Percentiles rank a stretch among this genome's conserved stretches.
Evolutionary conservation across 2,888 invertebrate species (phyloP).

Genomic region (Amphipyra berbera): DNA sequence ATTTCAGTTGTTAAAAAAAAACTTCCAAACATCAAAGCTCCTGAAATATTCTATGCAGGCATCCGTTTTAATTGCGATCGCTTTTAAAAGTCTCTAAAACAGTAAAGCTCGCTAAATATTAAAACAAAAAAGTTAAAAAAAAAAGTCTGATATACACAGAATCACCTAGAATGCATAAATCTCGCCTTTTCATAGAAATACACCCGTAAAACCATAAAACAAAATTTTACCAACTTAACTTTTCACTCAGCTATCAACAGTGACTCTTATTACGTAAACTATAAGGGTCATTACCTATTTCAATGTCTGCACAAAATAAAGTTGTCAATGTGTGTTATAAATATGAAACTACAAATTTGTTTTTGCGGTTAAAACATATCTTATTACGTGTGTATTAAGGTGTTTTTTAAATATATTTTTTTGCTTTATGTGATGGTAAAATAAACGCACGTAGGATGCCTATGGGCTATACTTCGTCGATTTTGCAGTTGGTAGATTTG

Average conservation of each 20-base stretch:
- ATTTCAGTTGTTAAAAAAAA: slow-evolving; percentile 1
- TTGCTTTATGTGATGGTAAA: background rate
- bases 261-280: slow-evolving; percentile 13
- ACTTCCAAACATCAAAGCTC: slow-evolving; percentile 3
- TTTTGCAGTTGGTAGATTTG: too few species aligned
- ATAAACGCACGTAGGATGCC: slow-evolving; percentile 37
- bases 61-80: slow-evolving; percentile 13
- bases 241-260: background rate
- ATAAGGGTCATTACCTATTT: slow-evolving; percentile 26
- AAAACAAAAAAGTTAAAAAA: slow-evolving; percentile 20
- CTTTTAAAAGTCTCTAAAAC: slow-evolving; percentile 12
- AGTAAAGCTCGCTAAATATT: slow-evolving; percentile 3
- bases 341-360: slow-evolving; percentile 61
- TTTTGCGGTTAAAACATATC: too few species aligned
- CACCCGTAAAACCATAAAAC: slow-evolving; percentile 66
- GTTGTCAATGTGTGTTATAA: slow-evolving; percentile 62
- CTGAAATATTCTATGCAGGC: slow-evolving; percentile 3
- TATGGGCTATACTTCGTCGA: too few species aligned
- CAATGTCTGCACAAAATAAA: slow-evolving; percentile 21
- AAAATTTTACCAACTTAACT: slow-evolving; percentile 43
- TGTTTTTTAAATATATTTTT: too few species aligned
- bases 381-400: too few species aligned
- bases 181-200: slow-evolving; percentile 56
- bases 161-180: slow-evolving; percentile 64
- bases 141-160: slow-evolving; percentile 50